These are phyloP conservation scores for Subacronicta megacephala DNA, from an alignment of 2,888 invertebrate genomes.

Conservation along the genomic window DNA sequence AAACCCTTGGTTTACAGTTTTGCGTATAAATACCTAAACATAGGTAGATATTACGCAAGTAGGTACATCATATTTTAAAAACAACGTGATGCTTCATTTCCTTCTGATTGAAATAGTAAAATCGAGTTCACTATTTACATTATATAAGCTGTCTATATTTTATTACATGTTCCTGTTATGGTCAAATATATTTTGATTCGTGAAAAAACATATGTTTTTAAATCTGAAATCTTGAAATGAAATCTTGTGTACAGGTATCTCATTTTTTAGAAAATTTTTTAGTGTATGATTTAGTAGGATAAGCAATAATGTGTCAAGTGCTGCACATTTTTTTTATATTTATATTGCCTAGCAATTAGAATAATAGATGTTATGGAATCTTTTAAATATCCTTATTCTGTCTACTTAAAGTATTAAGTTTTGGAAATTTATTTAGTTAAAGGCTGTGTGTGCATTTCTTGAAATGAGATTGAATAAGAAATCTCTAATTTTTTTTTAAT, in stretches of 20 bases:
- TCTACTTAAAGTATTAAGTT: slow-evolving; percentile 27
- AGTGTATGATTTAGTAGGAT: slow-evolving; percentile 12
- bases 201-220: not conserved
- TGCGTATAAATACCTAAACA: too few relatives aligned
- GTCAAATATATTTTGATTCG: not conserved
- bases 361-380: slow-evolving; percentile 15
- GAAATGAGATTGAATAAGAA: slow-evolving; percentile 31
- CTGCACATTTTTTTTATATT: slow-evolving; percentile 20
- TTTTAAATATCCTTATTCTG: slow-evolving; percentile 5
- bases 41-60: slow-evolving; percentile 15
- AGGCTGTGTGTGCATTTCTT: slow-evolving; percentile 55
- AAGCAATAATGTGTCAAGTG: slow-evolving; percentile 8
- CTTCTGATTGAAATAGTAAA: slow-evolving; percentile 2
- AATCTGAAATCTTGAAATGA: not conserved
- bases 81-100: slow-evolving; percentile 10
- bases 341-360: slow-evolving; percentile 26
- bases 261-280: not conserved
- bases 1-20: too few relatives aligned
- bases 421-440: slow-evolving; percentile 31
- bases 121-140: slow-evolving; percentile 8
- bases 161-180: slow-evolving; percentile 1
- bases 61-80: not conserved
- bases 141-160: not conserved
- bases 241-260: slow-evolving; percentile 2
- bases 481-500: slow-evolving; percentile 25